These are phyloP conservation scores for Brachionus koreanus DNA, from an alignment of 1,140 invertebrate genomes.

Conservation along the genomic window DNA sequence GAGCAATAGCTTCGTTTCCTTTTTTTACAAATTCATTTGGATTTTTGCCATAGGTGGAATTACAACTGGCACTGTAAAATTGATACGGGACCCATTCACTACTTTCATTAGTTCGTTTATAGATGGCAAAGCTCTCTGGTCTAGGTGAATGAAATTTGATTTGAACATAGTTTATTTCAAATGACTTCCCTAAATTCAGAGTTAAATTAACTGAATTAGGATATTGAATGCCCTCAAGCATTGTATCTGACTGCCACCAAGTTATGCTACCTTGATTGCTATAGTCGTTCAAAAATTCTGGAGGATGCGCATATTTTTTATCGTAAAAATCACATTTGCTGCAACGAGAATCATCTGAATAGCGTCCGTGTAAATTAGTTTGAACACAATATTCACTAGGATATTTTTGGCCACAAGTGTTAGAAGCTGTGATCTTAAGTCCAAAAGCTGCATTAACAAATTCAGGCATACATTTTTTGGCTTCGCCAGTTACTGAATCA, in stretches of 20 bases:
- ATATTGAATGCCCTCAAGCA: slow-evolving; percentile 83
- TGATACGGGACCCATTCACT: slow-evolving; percentile 69
- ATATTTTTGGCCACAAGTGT: slow-evolving; percentile 74
- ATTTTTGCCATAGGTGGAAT: slow-evolving; percentile 80
- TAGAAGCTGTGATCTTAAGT: slow-evolving; percentile 79
- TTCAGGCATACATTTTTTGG: slow-evolving; percentile 84
- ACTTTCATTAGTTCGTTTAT: slow-evolving; percentile 90
- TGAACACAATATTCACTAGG: slow-evolving; percentile 74
- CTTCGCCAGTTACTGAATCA: slow-evolving; percentile 47
- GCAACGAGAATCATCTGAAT: slow-evolving; percentile 60
- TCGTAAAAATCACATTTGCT: slow-evolving; percentile 60
- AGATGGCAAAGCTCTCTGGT: slow-evolving; percentile 75
- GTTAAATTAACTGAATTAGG: slow-evolving; percentile 87
- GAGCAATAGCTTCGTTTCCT: slow-evolving; percentile 59
- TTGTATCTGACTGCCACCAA: slow-evolving; percentile 98
- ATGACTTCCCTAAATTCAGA: slow-evolving; percentile 88
- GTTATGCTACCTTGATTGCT: slow-evolving; percentile 71
- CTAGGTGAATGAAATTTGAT: slow-evolving; percentile 87
- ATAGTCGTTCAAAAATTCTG: slow-evolving; percentile 79
- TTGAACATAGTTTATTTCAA: slow-evolving; percentile 91
- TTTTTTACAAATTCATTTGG: slow-evolving; percentile 65
- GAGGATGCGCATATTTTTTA: slow-evolving; percentile 66
- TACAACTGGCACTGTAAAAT: slow-evolving; percentile 69
- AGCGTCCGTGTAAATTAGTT: slow-evolving; percentile 58
- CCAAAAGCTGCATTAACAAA: slow-evolving; percentile 94